Evolutionary conservation across 53 echinoderm and acorn worm genomes (phyloP), one percentile per base, ranked within the genome.

Genomic region (Mesocentrotus franciscanus): DNA sequence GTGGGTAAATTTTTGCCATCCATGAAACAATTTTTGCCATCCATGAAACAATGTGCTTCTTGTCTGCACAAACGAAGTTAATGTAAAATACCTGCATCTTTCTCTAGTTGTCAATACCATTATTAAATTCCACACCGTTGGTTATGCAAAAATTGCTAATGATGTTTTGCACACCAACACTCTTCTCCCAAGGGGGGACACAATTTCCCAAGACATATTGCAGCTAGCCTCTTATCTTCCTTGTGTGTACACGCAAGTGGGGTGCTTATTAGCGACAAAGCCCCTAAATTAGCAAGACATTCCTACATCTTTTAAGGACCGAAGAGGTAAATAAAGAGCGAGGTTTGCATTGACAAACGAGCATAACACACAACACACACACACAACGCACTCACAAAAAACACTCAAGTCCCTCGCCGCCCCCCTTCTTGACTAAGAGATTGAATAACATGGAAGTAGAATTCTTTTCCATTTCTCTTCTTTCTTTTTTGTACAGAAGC

Each of bases 251-350:
- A 89, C 9, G 57, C 89, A 91, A 39, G 91, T 36, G 11, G 66
- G 66, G 91, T 62, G 91, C 91, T 91, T 91, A 64, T 91, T 66
- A 91, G 91, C 64, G 39, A 91, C 91, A 91, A 91, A 91, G 91
- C 91, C 91, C 91, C 91, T 66, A 91, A 91, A 91, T 91, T 91
- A 91, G 91, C 66, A 66, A 30, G 66, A 64, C 91, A 91, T 91
- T 91, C 91, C 91, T 33, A 34, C 33, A 22, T 66, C 32, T 68
- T 91, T 66, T 35, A 16, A 62, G 33, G 36, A 32, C 61, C 34
- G 9, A 13, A 90, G 62, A 62, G 35, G 91, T 36, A 91, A 91
- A 91, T 36, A 91, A 89, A 64, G 68, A 64, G 29, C 4, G 32
- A 60, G 16, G 91, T 62, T 68, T 91, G 61, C 66, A 17, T 62